Conservation (phyloP, 2,113 vertebrate genomes). For the Toxotes jaculatrix region DNA sequence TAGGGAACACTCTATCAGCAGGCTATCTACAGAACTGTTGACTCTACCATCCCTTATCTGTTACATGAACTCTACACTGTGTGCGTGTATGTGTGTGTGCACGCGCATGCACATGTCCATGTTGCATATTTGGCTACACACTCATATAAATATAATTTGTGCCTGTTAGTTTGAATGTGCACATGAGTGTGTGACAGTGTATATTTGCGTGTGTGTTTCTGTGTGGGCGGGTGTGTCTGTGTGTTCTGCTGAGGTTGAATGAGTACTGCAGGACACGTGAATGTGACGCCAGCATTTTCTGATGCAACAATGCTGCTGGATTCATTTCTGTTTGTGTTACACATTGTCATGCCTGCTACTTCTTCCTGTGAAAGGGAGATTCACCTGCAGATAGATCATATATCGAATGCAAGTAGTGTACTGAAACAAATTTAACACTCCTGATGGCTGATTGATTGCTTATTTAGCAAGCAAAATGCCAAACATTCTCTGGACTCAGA, state of each 20-base stretch:
- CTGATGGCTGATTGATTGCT: not conserved
- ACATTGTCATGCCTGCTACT: no score
- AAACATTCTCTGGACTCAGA: no score
- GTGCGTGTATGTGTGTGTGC: constrained; percentile 32
- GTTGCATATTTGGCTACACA: constrained; percentile 31
- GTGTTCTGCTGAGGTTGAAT: constrained; percentile 29
- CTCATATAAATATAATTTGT: constrained; percentile 14
- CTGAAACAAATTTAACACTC: not conserved
- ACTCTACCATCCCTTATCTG: constrained; percentile 83
- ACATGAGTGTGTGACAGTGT: constrained; percentile 7
- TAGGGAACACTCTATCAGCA: constrained; percentile 85
- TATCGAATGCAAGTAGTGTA: not conserved
- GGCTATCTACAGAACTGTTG: constrained; percentile 83
- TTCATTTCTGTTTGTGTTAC: not conserved
- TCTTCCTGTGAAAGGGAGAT: no score
- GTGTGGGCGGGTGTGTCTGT: constrained; percentile 9
- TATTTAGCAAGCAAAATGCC: not conserved
- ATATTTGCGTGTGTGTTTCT: constrained; percentile 5
- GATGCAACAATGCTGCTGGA: constrained; percentile 25
- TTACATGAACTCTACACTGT: constrained; percentile 81
- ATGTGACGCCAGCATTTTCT: constrained; percentile 39
- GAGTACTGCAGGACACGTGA: constrained; percentile 48
- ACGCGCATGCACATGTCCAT: no score
- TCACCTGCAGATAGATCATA: no score
- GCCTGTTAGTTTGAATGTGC: not conserved